Evolutionary conservation across 1,140 invertebrate species (phyloP), one percentile per base, ranked within the genome.

Genomic region (Diorhabda carinulata): DNA sequence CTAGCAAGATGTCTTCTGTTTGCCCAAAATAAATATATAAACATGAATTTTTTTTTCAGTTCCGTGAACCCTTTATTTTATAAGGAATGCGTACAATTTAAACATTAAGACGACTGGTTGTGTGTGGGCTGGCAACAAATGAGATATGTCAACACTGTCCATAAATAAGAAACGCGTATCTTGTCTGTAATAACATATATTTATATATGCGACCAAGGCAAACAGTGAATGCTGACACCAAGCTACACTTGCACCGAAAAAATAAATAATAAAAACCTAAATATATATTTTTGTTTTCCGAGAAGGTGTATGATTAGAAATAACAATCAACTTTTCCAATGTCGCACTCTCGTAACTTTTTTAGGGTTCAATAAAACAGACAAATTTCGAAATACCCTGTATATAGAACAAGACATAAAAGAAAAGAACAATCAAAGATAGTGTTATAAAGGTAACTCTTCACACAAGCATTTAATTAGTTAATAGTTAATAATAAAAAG

Each of bases 121-220:
- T 72, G 76, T 78, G 77, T 78, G 77, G 77, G 77, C 76, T 68
- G 74, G 52, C 72, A 74, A 78, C 77, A 78, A 78, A 78, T 77
- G 77, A 76, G 77, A 78, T 75, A 69, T 76, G 77, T 78, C 77
- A 78, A 78, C 77, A 78, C 74, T 76, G 76, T 77, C 74, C 77
- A 76, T 76, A 76, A 76, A 76, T 76, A 76, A 67, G 65, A 72
- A 69, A 72, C 71, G 69, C 71, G 57, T 65, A 69, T 72, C n/a
- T 52, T 61, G 61, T 64, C 67, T 69, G 67, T 72, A 72, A 72
- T 72, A 72, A 72, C 71, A 72, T 72, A 72, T 72, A 72, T 72
- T 72, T 72, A 72, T 72, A 72, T 67, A 69, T 72, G 65, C 67
- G 70, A 62, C 67, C 70, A 71, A 71, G 65, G 66, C 70, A 71